These are phyloP conservation scores for Habropoda laboriosa DNA, from an alignment of 1,140 invertebrate species.

Conservation along the genomic window DNA sequence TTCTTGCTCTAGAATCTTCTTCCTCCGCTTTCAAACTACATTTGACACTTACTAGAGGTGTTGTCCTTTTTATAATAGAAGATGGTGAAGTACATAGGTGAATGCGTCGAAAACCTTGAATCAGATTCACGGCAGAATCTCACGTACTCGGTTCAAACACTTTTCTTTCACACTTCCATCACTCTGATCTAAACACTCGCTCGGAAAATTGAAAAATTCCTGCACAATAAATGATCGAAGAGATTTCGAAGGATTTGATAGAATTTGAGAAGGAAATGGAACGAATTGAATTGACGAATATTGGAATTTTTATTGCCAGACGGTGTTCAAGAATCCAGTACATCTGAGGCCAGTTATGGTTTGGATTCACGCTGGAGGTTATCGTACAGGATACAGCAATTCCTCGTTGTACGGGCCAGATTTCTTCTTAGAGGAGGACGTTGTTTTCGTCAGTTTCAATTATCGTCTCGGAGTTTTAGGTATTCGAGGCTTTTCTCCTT, in stretches of 20 bases:
- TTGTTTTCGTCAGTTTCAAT: slow-evolving; percentile 81
- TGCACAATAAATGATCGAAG: too few species aligned
- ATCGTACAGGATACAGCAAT: slow-evolving; percentile 73
- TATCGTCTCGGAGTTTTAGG: slow-evolving; percentile 57
- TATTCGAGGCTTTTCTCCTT: background rate
- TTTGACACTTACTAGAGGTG: too few species aligned
- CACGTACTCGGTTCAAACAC: too few species aligned
- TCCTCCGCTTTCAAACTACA: too few species aligned
- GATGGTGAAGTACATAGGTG: too few species aligned
- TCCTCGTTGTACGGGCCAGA: slow-evolving; percentile 77
- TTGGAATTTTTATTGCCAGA: background rate
- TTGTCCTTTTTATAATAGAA: too few species aligned
- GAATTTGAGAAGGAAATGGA: background rate
- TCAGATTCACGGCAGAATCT: too few species aligned
- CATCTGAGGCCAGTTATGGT: slow-evolving; percentile 84
- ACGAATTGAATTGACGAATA: background rate
- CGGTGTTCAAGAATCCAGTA: background rate
- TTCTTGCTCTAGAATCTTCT: too few species aligned
- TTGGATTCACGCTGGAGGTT: slow-evolving; percentile 90
- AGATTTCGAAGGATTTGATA: background rate
- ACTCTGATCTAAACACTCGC: too few species aligned
- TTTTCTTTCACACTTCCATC: too few species aligned
- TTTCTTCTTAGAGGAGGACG: slow-evolving; percentile 84
- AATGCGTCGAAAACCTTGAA: too few species aligned
- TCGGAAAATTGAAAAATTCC: too few species aligned